These are phyloP conservation scores for Muntiacus reevesi DNA, from an alignment of 2,113 vertebrate species.

Conservation along the genomic window DNA sequence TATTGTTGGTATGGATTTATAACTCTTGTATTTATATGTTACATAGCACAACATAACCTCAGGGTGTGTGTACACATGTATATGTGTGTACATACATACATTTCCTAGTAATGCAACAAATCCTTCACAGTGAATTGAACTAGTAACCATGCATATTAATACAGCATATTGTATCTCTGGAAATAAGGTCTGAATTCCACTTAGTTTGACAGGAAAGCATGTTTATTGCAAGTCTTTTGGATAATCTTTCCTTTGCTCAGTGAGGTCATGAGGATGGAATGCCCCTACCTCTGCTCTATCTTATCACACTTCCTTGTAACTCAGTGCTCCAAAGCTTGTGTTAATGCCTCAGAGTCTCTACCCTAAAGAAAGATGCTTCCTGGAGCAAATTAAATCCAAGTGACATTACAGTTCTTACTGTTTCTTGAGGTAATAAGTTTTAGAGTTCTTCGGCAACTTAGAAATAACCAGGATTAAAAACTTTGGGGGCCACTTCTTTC, in stretches of 20 bases:
- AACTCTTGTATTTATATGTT: background rate
- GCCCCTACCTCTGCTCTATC: background rate
- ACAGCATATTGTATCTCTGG: background rate
- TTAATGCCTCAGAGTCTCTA: background rate
- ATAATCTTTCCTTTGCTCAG: background rate
- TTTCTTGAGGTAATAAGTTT: slow-evolving; percentile 20
- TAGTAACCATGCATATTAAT: background rate
- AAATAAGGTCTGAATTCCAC: slow-evolving; percentile 26
- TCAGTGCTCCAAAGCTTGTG: background rate
- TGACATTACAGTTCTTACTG: background rate
- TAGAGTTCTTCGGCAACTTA: slow-evolving; percentile 23
- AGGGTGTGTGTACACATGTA: background rate
- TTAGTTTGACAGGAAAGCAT: slow-evolving; percentile 17
- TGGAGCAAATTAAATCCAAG: slow-evolving; percentile 37
- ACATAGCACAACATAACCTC: background rate
- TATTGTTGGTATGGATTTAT: background rate
- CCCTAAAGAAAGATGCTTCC: background rate
- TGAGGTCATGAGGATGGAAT: background rate
- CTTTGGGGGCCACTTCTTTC: background rate
- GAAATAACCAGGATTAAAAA: slow-evolving; percentile 52
- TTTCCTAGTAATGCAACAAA: background rate
- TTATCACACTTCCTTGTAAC: slow-evolving; percentile 17
- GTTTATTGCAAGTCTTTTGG: background rate
- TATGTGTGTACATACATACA: background rate
- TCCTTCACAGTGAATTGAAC: background rate